Evolutionary conservation across 2,888 invertebrate genomes (phyloP), one percentile per base, ranked within the genome.

Genomic region (Actias luna): DNA sequence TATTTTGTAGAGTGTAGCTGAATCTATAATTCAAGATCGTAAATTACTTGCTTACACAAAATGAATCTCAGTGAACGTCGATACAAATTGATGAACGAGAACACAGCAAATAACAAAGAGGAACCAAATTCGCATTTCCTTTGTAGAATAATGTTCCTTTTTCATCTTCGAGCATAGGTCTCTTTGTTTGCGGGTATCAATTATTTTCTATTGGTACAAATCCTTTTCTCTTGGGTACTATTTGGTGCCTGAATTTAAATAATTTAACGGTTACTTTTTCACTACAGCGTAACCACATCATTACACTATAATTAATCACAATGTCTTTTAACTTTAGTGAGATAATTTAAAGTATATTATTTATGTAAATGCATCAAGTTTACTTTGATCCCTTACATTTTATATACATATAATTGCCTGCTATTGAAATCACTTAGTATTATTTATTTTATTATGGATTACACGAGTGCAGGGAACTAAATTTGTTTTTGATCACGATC

Each of bases 81-180:
- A 58, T 62, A 62, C 58, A 42, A 62, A 62, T 42, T 62, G 58
- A 62, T 58, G 61, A 57, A 22, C 42, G 61, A 29, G 55, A 55
- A 55, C 58, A 42, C 55, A 25, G 61, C 31, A 59, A 63, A 59
- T 60, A 59, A 78, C 79, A 78, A 78, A 78, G 74, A 76, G 74
- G 78, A 79, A 75, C 76, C 73, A 70, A 76, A 78, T 78, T 73
- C 74, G 71, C 72, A 73, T 72, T 71, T 70, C 74, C 72, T 77
- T 76, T 77, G 76, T 76, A 68, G 72, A 73, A 72, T 74, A 77
- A 74, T 75, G 74, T 75, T 70, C 71, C 73, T 77, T 77, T 79
- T 81, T 73, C 73, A 75, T 73, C 72, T 76, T 68, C 66, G 70
- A 67, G 74, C 67, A 74, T 77, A 75, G 76, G 77, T 78, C 75